A percentile compares a stretch with the other conserved stretches of the same genome.
Evolutionary conservation across 2,113 vertebrate species (phyloP).

Genomic region (Sebastes schlegelii): DNA sequence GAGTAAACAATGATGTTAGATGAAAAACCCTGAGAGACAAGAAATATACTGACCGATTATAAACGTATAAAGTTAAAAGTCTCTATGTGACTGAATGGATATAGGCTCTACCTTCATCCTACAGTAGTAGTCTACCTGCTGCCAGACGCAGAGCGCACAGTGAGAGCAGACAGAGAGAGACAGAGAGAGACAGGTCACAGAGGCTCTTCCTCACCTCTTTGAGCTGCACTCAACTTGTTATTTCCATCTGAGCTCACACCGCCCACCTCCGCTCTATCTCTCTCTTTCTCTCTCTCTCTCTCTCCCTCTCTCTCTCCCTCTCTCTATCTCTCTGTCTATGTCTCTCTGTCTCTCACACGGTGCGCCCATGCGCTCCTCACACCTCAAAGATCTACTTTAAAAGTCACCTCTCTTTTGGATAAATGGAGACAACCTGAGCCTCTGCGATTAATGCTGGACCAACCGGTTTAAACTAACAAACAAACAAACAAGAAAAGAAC

Average conservation of each 20-base stretch:
- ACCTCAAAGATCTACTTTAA: neutral
- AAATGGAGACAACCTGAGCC: slow-evolving; percentile 67
- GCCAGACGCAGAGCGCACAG: neutral
- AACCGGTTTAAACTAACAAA: neutral
- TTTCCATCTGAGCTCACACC: slow-evolving; percentile 62
- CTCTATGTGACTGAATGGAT: neutral
- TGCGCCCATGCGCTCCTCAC: slow-evolving; percentile 8
- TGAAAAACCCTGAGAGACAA: neutral
- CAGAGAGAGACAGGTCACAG: neutral
- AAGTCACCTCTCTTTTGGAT: slow-evolving; percentile 12
- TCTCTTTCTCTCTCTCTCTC: slow-evolving; percentile 30
- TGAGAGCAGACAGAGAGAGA: too few relatives aligned
- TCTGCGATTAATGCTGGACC: neutral
- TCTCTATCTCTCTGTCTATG: slow-evolving; percentile 25
- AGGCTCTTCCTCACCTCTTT: slow-evolving; percentile 42
- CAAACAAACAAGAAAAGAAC: neutral
- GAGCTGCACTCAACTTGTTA: slow-evolving; percentile 36
- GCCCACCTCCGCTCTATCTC: slow-evolving; percentile 53
- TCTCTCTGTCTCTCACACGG: neutral
- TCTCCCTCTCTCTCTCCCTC: slow-evolving; percentile 25
- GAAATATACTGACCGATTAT: neutral
- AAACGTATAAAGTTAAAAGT: neutral
- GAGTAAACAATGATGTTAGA: neutral
- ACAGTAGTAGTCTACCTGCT: neutral
- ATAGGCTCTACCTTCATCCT: too few relatives aligned